These are phyloP conservation scores for Dolichoris vasculosae DNA, from an alignment of 1,140 invertebrate species.

Conservation along the genomic window DNA sequence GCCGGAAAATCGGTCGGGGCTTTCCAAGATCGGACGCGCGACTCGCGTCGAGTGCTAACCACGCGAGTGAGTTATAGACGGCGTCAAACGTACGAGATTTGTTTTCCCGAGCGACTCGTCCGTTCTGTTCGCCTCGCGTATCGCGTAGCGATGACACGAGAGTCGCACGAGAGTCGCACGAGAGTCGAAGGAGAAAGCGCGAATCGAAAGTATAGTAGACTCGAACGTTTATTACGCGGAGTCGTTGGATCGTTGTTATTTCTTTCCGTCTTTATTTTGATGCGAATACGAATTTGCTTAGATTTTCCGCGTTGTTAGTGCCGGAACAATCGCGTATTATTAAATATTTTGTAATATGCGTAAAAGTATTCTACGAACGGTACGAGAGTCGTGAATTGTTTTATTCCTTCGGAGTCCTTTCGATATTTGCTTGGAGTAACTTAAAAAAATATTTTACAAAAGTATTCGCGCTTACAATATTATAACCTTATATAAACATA, in stretches of 20 bases:
- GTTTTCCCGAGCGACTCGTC: neutral
- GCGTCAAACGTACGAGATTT: constrained; percentile 3
- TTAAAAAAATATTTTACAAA: too few species aligned
- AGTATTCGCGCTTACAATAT: too few species aligned
- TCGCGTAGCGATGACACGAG: too few species aligned
- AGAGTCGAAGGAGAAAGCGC: neutral
- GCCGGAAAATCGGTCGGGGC: too few species aligned
- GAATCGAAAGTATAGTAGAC: neutral
- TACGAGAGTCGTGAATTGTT: neutral
- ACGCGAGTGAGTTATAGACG: neutral
- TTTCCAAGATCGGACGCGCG: too few species aligned
- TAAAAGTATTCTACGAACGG: neutral
- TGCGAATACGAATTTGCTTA: neutral
- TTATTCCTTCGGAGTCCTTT: too few species aligned
- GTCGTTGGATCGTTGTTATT: neutral
- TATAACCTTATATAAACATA: too few species aligned
- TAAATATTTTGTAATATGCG: neutral
- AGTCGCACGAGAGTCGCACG: too few species aligned
- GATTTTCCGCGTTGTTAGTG: neutral
- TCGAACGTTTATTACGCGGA: neutral
- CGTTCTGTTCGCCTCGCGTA: neutral
- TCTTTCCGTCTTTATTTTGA: neutral
- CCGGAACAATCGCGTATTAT: neutral
- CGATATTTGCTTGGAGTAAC: too few species aligned
- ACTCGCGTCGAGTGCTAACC: neutral